phyloP scores from a whole-genome alignment of 2,113 vertebrate species.

The Salvelinus sp. region DNA sequence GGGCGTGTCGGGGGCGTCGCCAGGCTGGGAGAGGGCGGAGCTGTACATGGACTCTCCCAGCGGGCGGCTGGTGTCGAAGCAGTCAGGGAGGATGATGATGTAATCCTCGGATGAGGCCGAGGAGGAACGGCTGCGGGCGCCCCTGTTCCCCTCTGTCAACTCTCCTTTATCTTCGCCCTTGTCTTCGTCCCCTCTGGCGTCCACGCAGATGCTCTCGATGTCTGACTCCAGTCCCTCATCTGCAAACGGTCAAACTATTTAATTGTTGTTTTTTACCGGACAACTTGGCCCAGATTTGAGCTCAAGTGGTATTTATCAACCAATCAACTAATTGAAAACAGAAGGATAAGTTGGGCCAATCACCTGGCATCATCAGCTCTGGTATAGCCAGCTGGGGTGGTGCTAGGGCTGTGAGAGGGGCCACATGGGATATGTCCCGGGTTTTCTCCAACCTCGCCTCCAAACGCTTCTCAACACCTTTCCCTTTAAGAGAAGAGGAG shows the following conservation, averaged over 20 bases:
- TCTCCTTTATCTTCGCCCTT: conserved; percentile 53
- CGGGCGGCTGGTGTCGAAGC: conserved; percentile 93
- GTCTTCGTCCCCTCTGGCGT: conserved; percentile 28
- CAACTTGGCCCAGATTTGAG: too few species aligned
- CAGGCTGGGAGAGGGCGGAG: conserved; percentile 88
- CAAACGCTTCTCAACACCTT: conserved; percentile 17
- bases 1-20: conserved; percentile 59
- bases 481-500: conserved; percentile 44
- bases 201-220: conserved; percentile 46
- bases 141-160: conserved; percentile 65
- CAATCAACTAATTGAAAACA: background rate
- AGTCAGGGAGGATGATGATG: conserved; percentile 92
- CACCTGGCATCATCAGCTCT: conserved; percentile 38
- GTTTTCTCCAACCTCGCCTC: conserved; percentile 37
- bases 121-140: conserved; percentile 83
- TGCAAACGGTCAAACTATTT: conserved; percentile 15
- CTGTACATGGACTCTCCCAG: conserved; percentile 93
- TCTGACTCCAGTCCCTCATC: conserved; percentile 49
- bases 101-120: conserved; percentile 92
- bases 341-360: background rate
- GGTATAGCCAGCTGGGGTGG: conserved; percentile 3
- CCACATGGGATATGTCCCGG: conserved; percentile 38
- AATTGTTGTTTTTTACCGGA: too few species aligned
- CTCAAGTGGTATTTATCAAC: background rate
- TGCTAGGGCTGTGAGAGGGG: conserved; percentile 22